Conservation (phyloP, 2,888 invertebrate species). For the Drosophila subquinaria region DNA sequence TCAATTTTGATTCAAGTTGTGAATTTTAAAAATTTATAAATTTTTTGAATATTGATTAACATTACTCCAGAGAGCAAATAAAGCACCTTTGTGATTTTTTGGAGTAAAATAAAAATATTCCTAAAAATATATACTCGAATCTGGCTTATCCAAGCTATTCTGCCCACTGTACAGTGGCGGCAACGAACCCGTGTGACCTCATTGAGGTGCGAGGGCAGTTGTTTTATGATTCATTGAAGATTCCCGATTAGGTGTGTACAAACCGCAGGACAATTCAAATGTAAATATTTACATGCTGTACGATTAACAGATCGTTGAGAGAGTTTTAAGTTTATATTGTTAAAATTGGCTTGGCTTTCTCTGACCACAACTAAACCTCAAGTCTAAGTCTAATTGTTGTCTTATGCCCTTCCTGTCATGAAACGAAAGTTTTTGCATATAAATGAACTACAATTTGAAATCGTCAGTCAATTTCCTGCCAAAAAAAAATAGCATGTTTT, state of each 20-base stretch:
- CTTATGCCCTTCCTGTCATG: conserved; percentile 50
- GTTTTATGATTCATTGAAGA: conserved; percentile 49
- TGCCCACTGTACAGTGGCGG: conserved; percentile 49
- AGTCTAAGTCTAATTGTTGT: conserved; percentile 32
- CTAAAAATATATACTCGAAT: no score
- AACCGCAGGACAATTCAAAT: conserved; percentile 17
- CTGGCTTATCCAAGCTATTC: no score
- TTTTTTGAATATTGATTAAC: background rate
- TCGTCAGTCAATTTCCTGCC: conserved; percentile 61
- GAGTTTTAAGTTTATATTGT: background rate
- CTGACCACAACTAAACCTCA: conserved; percentile 26
- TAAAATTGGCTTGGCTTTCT: conserved; percentile 41
- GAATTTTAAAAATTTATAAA: background rate
- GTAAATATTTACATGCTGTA: conserved; percentile 1
- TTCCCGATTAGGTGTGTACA: conserved; percentile 1
- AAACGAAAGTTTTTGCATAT: conserved; percentile 63
- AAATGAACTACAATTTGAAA: conserved; percentile 49
- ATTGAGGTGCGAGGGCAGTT: conserved; percentile 46
- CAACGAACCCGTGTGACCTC: conserved; percentile 75
- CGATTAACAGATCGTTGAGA: conserved; percentile 18
- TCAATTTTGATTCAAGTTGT: no score
- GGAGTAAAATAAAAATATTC: no score
- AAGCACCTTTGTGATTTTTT: no score
- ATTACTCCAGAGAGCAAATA: background rate
- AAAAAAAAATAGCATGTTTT: conserved; percentile 37